Evolutionary conservation across 2,888 invertebrate genomes (phyloP).

Genomic region (Cosmopolites sordidus): DNA sequence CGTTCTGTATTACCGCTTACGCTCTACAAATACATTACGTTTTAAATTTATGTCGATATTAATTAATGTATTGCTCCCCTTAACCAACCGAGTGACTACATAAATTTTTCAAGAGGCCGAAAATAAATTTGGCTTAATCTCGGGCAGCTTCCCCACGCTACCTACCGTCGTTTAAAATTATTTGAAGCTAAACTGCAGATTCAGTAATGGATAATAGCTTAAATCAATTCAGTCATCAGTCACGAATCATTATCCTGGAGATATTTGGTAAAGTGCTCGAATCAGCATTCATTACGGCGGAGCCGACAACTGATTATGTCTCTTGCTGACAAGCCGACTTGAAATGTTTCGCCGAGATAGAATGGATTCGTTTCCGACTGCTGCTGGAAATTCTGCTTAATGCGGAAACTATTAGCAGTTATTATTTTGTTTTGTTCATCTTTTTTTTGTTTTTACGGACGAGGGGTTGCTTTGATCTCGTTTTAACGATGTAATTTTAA

Average conservation of each 20-base stretch:
- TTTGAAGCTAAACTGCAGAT: slow-evolving; percentile 27
- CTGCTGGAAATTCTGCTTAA: slow-evolving; percentile 11
- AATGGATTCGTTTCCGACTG: slow-evolving; percentile 15
- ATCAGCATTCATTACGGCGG: slow-evolving; percentile 41
- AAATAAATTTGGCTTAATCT: not conserved
- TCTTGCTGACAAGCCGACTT: slow-evolving; percentile 22
- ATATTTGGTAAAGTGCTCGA: slow-evolving; percentile 35
- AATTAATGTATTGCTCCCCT: not conserved
- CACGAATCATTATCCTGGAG: slow-evolving; percentile 43
- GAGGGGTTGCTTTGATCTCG: too few species aligned
- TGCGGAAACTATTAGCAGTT: slow-evolving; percentile 11
- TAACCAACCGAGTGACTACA: not conserved
- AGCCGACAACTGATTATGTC: slow-evolving; percentile 29
- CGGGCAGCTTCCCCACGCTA: not conserved
- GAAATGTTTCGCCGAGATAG: slow-evolving; percentile 22
- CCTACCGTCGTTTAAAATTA: slow-evolving; percentile 21
- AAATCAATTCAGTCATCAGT: slow-evolving; percentile 45
- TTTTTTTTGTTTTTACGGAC: too few species aligned
- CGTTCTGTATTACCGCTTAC: too few species aligned
- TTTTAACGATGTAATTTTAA: too few species aligned
- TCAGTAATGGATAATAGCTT: slow-evolving; percentile 40
- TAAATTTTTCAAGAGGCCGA: not conserved
- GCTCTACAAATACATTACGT: not conserved
- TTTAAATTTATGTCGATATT: not conserved
- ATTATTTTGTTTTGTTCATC: not conserved